These are phyloP conservation scores for Gadus macrocephalus DNA, from an alignment of 2,113 vertebrate species.

Conservation along the genomic window DNA sequence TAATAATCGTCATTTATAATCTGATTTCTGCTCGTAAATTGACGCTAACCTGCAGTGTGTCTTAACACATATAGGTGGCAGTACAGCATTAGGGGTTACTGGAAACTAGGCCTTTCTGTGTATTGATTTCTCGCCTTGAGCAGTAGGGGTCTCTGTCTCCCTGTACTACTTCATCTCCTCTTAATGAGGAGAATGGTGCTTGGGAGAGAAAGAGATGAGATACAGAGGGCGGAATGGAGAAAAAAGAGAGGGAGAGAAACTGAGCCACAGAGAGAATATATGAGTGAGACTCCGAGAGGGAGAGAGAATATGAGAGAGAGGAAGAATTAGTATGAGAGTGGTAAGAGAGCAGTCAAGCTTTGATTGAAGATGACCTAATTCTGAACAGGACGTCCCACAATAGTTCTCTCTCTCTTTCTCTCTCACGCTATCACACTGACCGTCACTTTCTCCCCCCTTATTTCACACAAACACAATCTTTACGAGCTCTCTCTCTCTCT, in stretches of 20 bases:
- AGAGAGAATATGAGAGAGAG: constrained; percentile 21
- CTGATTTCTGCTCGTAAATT: too few species aligned
- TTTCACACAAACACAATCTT: constrained; percentile 15
- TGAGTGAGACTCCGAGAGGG: constrained; percentile 8
- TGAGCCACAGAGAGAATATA: constrained; percentile 15
- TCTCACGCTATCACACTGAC: constrained; percentile 13
- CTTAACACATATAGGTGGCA: constrained; percentile 51
- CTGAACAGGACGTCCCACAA: constrained; percentile 72
- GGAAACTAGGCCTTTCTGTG: not conserved
- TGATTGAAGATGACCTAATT: constrained; percentile 76
- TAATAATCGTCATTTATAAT: too few species aligned
- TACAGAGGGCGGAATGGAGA: constrained; percentile 23
- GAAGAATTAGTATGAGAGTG: constrained; percentile 14
- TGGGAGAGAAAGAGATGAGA: constrained; percentile 11
- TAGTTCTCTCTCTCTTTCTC: constrained; percentile 32
- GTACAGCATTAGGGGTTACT: constrained; percentile 26
- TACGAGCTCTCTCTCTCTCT: constrained; percentile 17
- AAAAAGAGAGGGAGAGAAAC: constrained; percentile 14
- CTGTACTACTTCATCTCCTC: constrained; percentile 27
- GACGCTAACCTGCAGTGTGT: not conserved
- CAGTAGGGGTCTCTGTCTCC: constrained; percentile 72
- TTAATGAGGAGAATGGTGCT: not conserved
- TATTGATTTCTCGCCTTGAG: not conserved
- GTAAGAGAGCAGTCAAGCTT: constrained; percentile 53
- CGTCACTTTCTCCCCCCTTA: constrained; percentile 31